phyloP scores from a whole-genome alignment of 2,113 vertebrate species.

The Pteropus alecto region DNA sequence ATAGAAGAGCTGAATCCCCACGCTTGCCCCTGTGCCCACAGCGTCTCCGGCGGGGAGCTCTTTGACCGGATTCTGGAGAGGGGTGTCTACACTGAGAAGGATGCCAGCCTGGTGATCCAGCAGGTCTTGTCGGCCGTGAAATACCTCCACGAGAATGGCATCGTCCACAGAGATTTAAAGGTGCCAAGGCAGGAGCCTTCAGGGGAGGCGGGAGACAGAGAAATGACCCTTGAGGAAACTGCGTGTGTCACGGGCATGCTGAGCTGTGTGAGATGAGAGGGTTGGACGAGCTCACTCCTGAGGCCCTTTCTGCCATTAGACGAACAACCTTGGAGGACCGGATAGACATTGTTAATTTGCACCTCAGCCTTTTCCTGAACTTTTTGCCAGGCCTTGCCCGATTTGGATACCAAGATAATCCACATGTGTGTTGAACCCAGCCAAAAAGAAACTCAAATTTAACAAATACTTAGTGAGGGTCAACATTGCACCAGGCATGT shows the following conservation, averaged over 20 bases:
- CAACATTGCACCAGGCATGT: neutral
- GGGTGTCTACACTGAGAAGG: conserved; percentile 94
- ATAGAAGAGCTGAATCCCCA: neutral
- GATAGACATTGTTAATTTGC: neutral
- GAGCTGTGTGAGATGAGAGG: neutral
- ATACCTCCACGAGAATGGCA: conserved; percentile 93
- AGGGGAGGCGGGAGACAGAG: neutral
- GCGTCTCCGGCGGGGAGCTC: conserved; percentile 95
- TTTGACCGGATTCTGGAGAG: conserved; percentile 94
- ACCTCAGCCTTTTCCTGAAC: neutral
- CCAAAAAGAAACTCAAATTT: neutral
- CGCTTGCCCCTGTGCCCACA: conserved; percentile 65
- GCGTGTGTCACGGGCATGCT: neutral
- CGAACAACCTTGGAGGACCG: neutral
- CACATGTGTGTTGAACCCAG: neutral
- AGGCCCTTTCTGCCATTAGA: neutral
- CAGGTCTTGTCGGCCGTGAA: conserved; percentile 94
- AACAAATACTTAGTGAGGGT: neutral
- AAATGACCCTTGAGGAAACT: neutral
- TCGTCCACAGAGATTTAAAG: conserved; percentile 96
- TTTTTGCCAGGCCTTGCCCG: neutral
- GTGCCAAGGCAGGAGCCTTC: conserved; percentile 67
- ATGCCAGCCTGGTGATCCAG: conserved; percentile 92
- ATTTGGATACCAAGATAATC: neutral
- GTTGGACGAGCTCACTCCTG: neutral